These are phyloP conservation scores for Athalia rosae DNA, from an alignment of 2,888 invertebrate species.

Conservation along the genomic window DNA sequence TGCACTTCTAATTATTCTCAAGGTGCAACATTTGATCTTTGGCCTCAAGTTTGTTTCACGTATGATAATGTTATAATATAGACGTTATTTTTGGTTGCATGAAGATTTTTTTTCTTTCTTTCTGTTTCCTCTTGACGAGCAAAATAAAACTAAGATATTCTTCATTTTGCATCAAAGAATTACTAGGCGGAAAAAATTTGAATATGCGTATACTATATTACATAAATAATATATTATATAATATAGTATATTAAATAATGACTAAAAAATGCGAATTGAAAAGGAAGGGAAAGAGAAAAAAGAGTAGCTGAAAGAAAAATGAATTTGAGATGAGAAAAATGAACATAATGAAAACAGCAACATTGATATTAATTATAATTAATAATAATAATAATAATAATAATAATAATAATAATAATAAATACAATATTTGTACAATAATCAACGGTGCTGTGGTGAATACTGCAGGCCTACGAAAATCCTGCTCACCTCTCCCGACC, in stretches of 20 bases:
- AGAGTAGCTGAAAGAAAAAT: constrained; percentile 50
- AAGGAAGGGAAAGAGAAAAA: constrained; percentile 56
- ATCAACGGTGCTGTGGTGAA: constrained; percentile 71
- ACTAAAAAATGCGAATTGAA: constrained; percentile 61
- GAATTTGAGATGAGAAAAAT: constrained; percentile 56
- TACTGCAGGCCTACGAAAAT: constrained; percentile 58
- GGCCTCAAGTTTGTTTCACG: constrained; percentile 57
- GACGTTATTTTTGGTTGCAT: constrained; percentile 4
- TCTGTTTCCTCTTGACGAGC: constrained; percentile 48
- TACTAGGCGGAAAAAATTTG: constrained; percentile 47
- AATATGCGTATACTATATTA: constrained; percentile 22
- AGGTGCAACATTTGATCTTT: constrained; percentile 51
- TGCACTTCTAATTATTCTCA: too few relatives aligned
- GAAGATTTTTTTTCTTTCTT: neutral
- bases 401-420: constrained; percentile 73
- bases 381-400: constrained; percentile 73
- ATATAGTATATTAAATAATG: constrained; percentile 55
- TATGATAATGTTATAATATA: constrained; percentile 49
- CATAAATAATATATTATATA: constrained; percentile 60
- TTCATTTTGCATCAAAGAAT: constrained; percentile 54
- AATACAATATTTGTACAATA: constrained; percentile 74
- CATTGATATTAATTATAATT: constrained; percentile 72
- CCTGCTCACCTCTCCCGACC: constrained; percentile 45
- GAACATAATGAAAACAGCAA: constrained; percentile 71
- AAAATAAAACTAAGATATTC: constrained; percentile 51